Percentiles rank a stretch among this genome's conserved stretches.
Evolutionary conservation across 2,888 invertebrate genomes (phyloP).

Genomic region (Torymus auratus): DNA sequence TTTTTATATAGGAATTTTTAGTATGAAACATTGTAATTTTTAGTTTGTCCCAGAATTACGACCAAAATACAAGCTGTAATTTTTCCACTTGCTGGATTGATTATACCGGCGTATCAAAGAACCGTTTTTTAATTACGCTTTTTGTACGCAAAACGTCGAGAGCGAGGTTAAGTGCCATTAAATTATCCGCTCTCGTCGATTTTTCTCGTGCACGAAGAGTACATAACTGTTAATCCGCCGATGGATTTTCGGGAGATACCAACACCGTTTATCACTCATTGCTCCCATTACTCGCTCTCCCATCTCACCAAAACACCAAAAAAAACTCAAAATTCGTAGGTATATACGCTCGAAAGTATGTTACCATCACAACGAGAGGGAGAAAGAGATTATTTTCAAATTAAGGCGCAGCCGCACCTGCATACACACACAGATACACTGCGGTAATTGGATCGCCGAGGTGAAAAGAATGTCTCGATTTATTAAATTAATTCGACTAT

Average conservation of each 20-base stretch:
- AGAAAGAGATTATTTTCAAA: slow-evolving; percentile 34
- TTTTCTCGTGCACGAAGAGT: no score
- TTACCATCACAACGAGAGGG: slow-evolving; percentile 3
- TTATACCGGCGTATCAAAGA: no score
- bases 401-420: slow-evolving; percentile 17
- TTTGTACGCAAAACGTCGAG: no score
- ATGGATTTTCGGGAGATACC: no score
- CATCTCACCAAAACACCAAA: background rate
- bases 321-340: slow-evolving; percentile 21
- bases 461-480: slow-evolving; percentile 47
- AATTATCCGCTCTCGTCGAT: no score
- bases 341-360: slow-evolving; percentile 18
- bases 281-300: slow-evolving; percentile 2
- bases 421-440: background rate
- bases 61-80: no score
- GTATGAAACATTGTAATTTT: background rate
- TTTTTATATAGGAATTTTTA: background rate
- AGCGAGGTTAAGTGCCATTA: no score
- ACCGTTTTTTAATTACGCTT: no score
- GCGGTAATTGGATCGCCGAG: slow-evolving; percentile 45
- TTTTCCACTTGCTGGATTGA: no score
- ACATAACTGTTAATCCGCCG: no score
- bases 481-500: slow-evolving; percentile 54
- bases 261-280: background rate
- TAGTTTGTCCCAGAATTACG: no score